Conservation (phyloP, 2,888 invertebrate genomes). For the Mesochorus sp. region DNA sequence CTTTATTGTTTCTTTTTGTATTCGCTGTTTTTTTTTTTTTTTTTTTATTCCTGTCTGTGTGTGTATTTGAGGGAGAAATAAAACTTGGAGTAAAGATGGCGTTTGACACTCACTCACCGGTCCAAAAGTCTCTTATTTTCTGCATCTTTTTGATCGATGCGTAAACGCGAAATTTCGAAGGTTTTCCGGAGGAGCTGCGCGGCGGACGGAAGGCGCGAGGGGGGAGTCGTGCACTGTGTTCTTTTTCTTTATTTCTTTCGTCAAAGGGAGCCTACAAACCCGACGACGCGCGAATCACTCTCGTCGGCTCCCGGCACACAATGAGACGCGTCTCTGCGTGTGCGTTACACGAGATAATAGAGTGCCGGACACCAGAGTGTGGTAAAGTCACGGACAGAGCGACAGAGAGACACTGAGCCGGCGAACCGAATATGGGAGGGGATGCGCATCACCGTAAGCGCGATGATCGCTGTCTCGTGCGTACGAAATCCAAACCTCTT, state of each 20-base stretch:
- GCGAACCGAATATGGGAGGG: background rate
- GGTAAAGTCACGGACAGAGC: conserved; percentile 33
- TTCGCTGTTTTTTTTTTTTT: background rate
- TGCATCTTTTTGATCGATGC: conserved; percentile 55
- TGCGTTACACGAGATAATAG: background rate
- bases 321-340: background rate
- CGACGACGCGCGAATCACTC: conserved; percentile 37
- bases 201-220: background rate
- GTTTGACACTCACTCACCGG: conserved; percentile 82
- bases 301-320: conserved; percentile 39
- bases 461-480: conserved; percentile 8
- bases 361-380: background rate
- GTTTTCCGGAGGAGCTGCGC: conserved; percentile 13
- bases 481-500: background rate
- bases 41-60: conserved; percentile 26
- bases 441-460: conserved; percentile 37
- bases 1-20: background rate
- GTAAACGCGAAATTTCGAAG: conserved; percentile 46
- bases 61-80: conserved; percentile 79
- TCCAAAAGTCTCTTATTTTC: conserved; percentile 65
- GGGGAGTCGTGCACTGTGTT: conserved; percentile 31
- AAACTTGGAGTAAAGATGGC: conserved; percentile 84
- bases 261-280: conserved; percentile 42
- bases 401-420: background rate
- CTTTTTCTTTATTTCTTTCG: no score